A percentile compares a stretch with the other conserved stretches of the same genome.
phyloP scores from a whole-genome alignment of 1,140 invertebrate genomes.

The Drepana arcuata region DNA sequence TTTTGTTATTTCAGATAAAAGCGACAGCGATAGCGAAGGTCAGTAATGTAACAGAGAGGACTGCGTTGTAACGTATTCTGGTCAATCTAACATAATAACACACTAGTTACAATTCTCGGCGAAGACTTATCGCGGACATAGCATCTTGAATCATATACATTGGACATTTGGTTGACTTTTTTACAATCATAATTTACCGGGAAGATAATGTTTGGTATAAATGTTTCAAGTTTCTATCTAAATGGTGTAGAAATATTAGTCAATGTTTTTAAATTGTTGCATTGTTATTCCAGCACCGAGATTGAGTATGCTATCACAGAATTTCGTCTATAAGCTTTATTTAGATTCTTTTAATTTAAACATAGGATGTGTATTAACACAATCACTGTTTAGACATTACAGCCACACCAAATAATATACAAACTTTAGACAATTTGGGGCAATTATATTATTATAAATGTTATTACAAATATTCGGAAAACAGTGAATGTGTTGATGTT shows the following conservation, averaged over 20 bases:
- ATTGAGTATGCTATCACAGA: too few relatives aligned
- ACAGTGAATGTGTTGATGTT: slow-evolving; percentile 70
- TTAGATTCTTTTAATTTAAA: slow-evolving; percentile 38
- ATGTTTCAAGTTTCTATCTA: too few relatives aligned
- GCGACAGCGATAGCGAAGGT: slow-evolving; percentile 92
- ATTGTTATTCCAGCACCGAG: too few relatives aligned
- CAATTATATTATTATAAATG: slow-evolving; percentile 3
- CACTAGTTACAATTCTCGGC: slow-evolving; percentile 47
- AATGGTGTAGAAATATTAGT: too few relatives aligned
- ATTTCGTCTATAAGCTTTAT: slow-evolving; percentile 62
- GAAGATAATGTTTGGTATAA: too few relatives aligned
- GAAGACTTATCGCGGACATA: too few relatives aligned
- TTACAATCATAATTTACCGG: too few relatives aligned
- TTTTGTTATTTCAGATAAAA: slow-evolving; percentile 84
- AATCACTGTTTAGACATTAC: slow-evolving; percentile 60
- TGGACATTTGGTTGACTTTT: too few relatives aligned
- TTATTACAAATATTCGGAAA: slow-evolving; percentile 18
- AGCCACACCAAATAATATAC: slow-evolving; percentile 53
- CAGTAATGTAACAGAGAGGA: slow-evolving; percentile 75
- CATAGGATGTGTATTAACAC: slow-evolving; percentile 61
- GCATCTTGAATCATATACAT: too few relatives aligned
- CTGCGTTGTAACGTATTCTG: slow-evolving; percentile 63
- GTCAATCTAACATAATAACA: slow-evolving; percentile 65
- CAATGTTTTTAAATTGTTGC: too few relatives aligned
- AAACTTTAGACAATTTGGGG: slow-evolving; percentile 13